Evolutionary conservation across 2,888 invertebrate genomes (phyloP), one percentile per base, ranked within the genome.

Genomic region (Digitonthophagus gazella): DNA sequence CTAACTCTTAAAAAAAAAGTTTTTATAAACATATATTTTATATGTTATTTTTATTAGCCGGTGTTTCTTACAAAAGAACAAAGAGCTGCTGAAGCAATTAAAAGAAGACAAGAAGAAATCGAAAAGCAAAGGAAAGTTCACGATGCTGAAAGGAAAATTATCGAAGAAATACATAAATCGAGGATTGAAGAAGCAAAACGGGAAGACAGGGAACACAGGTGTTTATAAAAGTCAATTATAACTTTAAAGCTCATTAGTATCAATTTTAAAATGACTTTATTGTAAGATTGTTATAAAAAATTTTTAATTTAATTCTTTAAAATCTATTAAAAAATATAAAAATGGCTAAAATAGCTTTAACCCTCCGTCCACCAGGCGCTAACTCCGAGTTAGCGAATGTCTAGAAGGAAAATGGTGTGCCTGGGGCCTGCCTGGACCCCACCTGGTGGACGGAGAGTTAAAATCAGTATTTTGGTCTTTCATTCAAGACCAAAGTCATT

Each of bases 61-160:
- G 96, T 97, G 22, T 99, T 99, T 81, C 84, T 99, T 54, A 95
- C 96, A 0, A 98, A 98, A 85, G 97, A 97, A 81, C 96, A 99
- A 81, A 87, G 99, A 76, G 95, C 92, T 0, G 92, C 91, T 0
- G 89, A 96, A 77, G 99, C 99, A 0, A 78, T 99, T 14, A 91
- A 93, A 78, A 88, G 93, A 65, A 87, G 99, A 0, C 93, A 96
- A 78, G 93, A 95, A 79, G 93, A 97, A 83, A 93, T 96, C 0
- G 94, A 93, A 54, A 91, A 89, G 14, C 86, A 95, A 74, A 88
- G 91, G 73, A 92, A 91, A 68, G 86, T 86, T 63, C 88, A 89
- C 74, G 91, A 92, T 1, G 90, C 91, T 72, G 90, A 91, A 75
- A 79, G 84, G 3, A 84, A 77, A 78, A 79, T 76, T 64, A 78